Evolutionary conservation across 2,888 invertebrate species (phyloP).

Genomic region (Diarsia brunnea): DNA sequence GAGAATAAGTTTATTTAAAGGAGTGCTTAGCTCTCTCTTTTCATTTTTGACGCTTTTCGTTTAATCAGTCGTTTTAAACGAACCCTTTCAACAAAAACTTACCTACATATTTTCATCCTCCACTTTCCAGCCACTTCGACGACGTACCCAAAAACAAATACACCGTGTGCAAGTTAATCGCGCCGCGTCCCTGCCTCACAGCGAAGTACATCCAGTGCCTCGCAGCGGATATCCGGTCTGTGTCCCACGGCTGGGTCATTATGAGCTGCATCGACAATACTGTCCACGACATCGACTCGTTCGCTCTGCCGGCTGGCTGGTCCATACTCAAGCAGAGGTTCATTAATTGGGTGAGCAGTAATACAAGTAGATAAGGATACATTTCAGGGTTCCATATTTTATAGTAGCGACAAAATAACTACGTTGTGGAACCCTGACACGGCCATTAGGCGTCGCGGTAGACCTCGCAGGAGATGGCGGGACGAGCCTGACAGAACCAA

Average conservation of each 20-base stretch:
- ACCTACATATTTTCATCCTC: background rate
- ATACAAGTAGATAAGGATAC: too few relatives aligned
- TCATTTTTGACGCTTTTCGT: too few relatives aligned
- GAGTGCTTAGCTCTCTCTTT: too few relatives aligned
- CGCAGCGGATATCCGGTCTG: slow-evolving; percentile 91
- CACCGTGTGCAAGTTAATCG: slow-evolving; percentile 90
- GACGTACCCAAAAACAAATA: slow-evolving; percentile 90
- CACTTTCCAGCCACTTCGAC: slow-evolving; percentile 85
- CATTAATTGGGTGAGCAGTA: slow-evolving; percentile 73
- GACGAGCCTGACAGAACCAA: background rate
- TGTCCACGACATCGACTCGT: slow-evolving; percentile 84
- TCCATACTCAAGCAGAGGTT: slow-evolving; percentile 87
- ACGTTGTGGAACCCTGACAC: too few relatives aligned
- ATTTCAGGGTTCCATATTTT: background rate
- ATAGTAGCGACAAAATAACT: background rate
- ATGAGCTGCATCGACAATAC: slow-evolving; percentile 88
- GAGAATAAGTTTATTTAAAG: too few relatives aligned
- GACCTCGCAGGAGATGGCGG: background rate
- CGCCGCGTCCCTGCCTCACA: slow-evolving; percentile 93
- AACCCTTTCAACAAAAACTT: background rate
- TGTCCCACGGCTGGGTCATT: slow-evolving; percentile 94
- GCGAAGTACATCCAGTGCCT: slow-evolving; percentile 94
- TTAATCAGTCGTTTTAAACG: too few relatives aligned
- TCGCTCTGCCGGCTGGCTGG: slow-evolving; percentile 92
- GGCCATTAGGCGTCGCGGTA: background rate